Conservation (phyloP, 2,113 vertebrate genomes). For the Channa maculata region DNA sequence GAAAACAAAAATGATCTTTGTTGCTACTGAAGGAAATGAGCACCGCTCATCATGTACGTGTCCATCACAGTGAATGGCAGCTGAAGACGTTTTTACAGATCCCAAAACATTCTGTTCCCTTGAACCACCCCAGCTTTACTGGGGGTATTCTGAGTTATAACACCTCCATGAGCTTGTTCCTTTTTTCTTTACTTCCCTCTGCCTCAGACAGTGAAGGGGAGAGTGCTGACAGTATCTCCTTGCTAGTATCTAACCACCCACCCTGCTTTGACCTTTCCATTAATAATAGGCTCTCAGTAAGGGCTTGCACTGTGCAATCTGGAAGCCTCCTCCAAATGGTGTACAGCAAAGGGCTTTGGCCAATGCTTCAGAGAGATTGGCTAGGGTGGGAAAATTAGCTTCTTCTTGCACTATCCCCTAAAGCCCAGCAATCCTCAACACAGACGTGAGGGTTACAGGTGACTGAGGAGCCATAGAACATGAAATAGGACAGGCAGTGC, state of each 20-base stretch:
- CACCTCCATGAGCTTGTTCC: slow-evolving; percentile 19
- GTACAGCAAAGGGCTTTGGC: slow-evolving; percentile 60
- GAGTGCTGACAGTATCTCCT: slow-evolving; percentile 58
- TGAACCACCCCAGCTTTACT: not conserved
- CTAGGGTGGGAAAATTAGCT: slow-evolving; percentile 58
- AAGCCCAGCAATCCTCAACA: slow-evolving; percentile 38
- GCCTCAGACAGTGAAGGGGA: slow-evolving; percentile 42
- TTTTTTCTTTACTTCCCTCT: slow-evolving; percentile 53
- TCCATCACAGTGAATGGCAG: slow-evolving; percentile 12
- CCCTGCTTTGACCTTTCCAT: slow-evolving; percentile 79
- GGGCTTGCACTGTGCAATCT: slow-evolving; percentile 49
- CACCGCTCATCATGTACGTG: not conserved
- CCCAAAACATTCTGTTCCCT: not conserved
- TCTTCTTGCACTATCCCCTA: slow-evolving; percentile 35
- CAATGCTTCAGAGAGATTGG: slow-evolving; percentile 37
- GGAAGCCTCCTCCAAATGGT: slow-evolving; percentile 49
- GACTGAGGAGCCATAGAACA: slow-evolving; percentile 19
- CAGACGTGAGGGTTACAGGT: slow-evolving; percentile 27
- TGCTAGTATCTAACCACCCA: slow-evolving; percentile 60
- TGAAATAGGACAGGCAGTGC: slow-evolving; percentile 9
- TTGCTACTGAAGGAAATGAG: slow-evolving; percentile 2
- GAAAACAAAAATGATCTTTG: slow-evolving; percentile 20
- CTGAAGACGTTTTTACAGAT: slow-evolving; percentile 6
- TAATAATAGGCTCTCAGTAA: slow-evolving; percentile 75
- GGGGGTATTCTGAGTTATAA: slow-evolving; percentile 13